Conservation (phyloP, 2,113 vertebrate genomes). For the Mystacornis crossleyi region DNA sequence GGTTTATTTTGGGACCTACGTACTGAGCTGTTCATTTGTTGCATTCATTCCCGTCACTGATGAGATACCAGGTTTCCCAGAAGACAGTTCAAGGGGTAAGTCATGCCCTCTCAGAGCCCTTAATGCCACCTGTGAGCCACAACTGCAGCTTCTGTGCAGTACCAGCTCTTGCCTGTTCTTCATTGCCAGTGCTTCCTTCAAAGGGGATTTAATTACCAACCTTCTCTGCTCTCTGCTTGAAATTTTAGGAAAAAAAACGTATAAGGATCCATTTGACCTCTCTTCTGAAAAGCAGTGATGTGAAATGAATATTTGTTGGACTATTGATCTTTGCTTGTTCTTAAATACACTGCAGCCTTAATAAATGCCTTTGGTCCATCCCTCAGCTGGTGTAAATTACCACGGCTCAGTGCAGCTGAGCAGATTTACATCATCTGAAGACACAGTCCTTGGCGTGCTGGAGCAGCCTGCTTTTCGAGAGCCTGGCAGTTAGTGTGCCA, state of each 20-base stretch:
- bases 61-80: background rate
- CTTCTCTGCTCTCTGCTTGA: background rate
- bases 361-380: conserved; percentile 40
- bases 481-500: rapidly evolving
- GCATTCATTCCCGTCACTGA: background rate
- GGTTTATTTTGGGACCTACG: background rate
- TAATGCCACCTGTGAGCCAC: background rate
- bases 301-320: conserved; percentile 50
- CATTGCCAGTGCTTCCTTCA: background rate
- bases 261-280: conserved; percentile 19
- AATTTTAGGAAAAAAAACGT: background rate
- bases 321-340: conserved; percentile 57
- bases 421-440: conserved; percentile 37
- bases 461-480: background rate
- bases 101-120: background rate
- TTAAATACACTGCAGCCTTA: conserved; percentile 56
- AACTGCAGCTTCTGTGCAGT: background rate
- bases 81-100: background rate
- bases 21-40: background rate
- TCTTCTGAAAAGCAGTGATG: conserved; percentile 16
- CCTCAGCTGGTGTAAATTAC: conserved; percentile 44
- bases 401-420: conserved; percentile 1
- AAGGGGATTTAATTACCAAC: background rate
- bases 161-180: background rate
- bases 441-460: background rate